Evolutionary conservation across 2,888 invertebrate species (phyloP).

Genomic region (Pelosia muscerda): DNA sequence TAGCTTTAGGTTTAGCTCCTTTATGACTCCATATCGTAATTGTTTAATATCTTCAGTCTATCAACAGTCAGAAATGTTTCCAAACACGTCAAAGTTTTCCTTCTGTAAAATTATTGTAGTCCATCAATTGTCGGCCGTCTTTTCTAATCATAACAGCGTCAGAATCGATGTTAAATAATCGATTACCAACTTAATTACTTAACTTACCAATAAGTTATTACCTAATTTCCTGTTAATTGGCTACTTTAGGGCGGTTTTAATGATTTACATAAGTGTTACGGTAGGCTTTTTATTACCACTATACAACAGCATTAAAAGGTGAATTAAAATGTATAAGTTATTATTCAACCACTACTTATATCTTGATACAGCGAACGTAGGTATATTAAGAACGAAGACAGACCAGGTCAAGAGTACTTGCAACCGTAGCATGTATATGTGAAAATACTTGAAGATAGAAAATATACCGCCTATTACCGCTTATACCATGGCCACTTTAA

Average conservation of each 20-base stretch:
- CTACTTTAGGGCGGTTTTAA: slow-evolving; percentile 37
- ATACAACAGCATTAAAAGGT: background rate
- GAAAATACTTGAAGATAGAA: too few relatives aligned
- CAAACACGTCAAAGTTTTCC: slow-evolving; percentile 38
- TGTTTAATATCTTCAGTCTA: slow-evolving; percentile 23
- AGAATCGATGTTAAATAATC: slow-evolving; percentile 30
- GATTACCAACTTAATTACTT: slow-evolving; percentile 40
- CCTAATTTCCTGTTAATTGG: slow-evolving; percentile 42
- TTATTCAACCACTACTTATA: background rate
- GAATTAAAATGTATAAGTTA: background rate
- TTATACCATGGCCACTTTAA: too few relatives aligned
- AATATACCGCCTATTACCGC: too few relatives aligned
- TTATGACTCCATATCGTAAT: slow-evolving; percentile 11
- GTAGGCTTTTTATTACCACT: slow-evolving; percentile 22
- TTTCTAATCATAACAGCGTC: slow-evolving; percentile 31
- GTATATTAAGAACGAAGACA: too few relatives aligned
- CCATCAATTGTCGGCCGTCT: slow-evolving; percentile 35
- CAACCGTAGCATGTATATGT: too few relatives aligned
- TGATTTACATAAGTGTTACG: slow-evolving; percentile 35
- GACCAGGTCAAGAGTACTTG: too few relatives aligned
- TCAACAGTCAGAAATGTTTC: slow-evolving; percentile 36
- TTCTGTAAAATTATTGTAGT: slow-evolving; percentile 24
- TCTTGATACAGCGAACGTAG: background rate
- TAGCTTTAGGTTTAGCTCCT: background rate
- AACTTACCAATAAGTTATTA: slow-evolving; percentile 29